Evolutionary conservation across 2,113 vertebrate genomes (phyloP).

Genomic region (Spilogale gracilis): DNA sequence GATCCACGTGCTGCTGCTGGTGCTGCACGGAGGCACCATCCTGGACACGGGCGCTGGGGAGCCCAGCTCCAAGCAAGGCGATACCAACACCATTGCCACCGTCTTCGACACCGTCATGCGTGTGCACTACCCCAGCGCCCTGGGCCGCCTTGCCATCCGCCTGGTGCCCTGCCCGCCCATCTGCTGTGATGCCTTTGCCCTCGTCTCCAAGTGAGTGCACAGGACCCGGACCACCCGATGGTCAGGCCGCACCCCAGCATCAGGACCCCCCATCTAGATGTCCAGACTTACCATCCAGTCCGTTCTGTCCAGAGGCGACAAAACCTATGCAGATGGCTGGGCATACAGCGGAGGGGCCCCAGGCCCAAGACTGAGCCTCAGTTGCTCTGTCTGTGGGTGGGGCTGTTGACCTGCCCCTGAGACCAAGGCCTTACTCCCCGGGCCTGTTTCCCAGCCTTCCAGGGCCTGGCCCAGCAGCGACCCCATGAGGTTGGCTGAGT

Average conservation of each 20-base stretch:
- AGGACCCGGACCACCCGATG: rapidly evolving
- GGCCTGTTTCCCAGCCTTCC: background rate
- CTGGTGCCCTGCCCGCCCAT: conserved; percentile 97
- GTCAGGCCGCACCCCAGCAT: background rate
- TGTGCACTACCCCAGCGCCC: conserved; percentile 96
- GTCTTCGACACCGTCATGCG: conserved; percentile 97
- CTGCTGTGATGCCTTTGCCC: conserved; percentile 96
- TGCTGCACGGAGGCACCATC: conserved; percentile 98
- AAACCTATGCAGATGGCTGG: background rate
- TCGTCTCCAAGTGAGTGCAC: conserved; percentile 94
- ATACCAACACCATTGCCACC: conserved; percentile 95
- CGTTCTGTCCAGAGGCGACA: background rate
- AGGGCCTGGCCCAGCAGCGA: background rate
- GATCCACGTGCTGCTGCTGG: conserved; percentile 95
- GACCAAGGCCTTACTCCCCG: background rate
- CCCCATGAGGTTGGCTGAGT: background rate
- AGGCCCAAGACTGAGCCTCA: background rate
- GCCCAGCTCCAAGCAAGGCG: conserved; percentile 97
- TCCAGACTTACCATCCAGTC: background rate
- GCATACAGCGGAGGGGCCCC: background rate
- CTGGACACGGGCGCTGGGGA: conserved; percentile 97
- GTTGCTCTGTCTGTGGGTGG: background rate
- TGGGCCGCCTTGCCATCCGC: conserved; percentile 95
- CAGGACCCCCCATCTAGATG: background rate
- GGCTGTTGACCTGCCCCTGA: background rate